Conservation (phyloP, 2,113 vertebrate genomes). For the Capricornis sumatraensis region DNA sequence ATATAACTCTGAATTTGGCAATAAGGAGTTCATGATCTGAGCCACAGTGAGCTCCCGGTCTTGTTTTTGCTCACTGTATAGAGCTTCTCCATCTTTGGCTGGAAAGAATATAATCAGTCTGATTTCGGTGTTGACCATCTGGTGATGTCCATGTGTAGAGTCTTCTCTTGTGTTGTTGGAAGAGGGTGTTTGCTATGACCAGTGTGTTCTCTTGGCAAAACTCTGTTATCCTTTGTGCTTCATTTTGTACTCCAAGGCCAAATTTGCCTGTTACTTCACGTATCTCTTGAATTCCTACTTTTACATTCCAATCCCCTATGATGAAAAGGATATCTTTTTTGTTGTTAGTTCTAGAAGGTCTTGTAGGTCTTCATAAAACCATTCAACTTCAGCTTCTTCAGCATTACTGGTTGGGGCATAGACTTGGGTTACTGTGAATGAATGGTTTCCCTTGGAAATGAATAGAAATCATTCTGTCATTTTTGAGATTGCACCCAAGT, state of each 20-base stretch:
- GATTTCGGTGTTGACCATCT: neutral
- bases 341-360: neutral
- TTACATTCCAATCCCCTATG: neutral
- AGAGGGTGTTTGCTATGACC: neutral
- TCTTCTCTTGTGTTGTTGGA: neutral
- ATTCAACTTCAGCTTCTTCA: neutral
- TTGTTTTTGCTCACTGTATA: neutral
- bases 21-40: neutral
- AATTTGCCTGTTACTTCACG: neutral
- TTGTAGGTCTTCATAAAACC: neutral
- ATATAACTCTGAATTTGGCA: neutral
- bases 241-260: neutral
- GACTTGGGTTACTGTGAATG: neutral
- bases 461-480: neutral
- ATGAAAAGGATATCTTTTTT: neutral
- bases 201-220: rapidly evolving
- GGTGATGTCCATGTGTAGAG: neutral
- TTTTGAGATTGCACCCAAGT: neutral
- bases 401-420: neutral
- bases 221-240: neutral
- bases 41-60: neutral
- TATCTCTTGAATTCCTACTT: neutral
- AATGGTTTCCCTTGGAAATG: neutral
- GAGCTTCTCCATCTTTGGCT: neutral
- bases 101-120: neutral